Evolutionary conservation across 1,140 invertebrate genomes (phyloP), one percentile per base, ranked within the genome.

Genomic region (Hestina assimilis): DNA sequence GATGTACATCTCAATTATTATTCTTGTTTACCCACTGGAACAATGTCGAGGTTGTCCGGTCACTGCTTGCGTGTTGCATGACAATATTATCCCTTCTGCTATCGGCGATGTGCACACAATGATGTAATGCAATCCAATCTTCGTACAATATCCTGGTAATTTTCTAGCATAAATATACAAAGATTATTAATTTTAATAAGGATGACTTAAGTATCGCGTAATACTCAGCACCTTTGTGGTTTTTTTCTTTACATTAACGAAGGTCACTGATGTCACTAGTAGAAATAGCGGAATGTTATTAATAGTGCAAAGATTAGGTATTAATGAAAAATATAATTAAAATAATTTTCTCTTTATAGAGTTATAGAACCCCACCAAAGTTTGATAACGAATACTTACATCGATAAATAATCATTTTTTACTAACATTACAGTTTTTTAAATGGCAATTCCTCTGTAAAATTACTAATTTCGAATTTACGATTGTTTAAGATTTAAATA

Each of bases 11-110:
- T 74, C 57, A 65, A 74, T 76, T 69, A 79, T 76, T 79, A 76
- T 76, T 76, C 73, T 74, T 72, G 71, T 66, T 76, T 75, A 75
- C 53, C 62, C 71, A 72, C 60, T 75, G 73, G 71, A 76, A 79
- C 73, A 76, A 76, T 76, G 75, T 70, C 72, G 72, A 74, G 73
- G 73, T 45, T 73, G 71, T 67, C 73, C 69, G 71, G 75, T 66
- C 67, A 67, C 61, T 55, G 68, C 40, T 76, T 75, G 69, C 75
- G 72, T 75, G 75, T 42, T 62, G 75, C 67, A 72, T 73, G 68
- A 72, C 66, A 79, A 71, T 71, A 66, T 70, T 59, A 63, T 66
- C 59, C 61, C 57, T 50, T 33, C 59, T 52, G 52, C 54, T 50
- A 66, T 46, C 57, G 42, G 54, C 46, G 48, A 64, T 50, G 38